A percentile compares a stretch with the other conserved stretches of the same genome.
Evolutionary conservation across 1,140 invertebrate genomes (phyloP).

Genomic region (Phymorhynchus buccinoides): DNA sequence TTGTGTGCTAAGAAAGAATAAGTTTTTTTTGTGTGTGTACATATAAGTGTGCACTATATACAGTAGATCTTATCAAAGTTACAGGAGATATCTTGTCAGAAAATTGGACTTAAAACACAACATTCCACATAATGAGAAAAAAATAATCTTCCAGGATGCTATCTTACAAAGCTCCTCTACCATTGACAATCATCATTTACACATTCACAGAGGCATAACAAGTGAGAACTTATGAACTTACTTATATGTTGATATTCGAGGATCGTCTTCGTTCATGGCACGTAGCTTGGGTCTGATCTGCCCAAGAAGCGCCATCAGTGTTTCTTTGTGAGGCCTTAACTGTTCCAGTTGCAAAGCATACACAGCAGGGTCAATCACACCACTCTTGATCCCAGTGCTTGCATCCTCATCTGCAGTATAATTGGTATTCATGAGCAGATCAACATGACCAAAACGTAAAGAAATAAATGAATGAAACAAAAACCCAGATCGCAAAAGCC

Average conservation of each 20-base stretch:
- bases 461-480: background rate
- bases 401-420: conserved; percentile 31
- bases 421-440: background rate
- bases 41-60: no score
- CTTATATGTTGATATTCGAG: conserved; percentile 69
- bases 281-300: conserved; percentile 60
- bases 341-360: conserved; percentile 61
- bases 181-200: no score
- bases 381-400: conserved; percentile 27
- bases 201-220: no score
- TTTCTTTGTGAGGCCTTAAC: conserved; percentile 59
- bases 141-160: no score
- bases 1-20: no score
- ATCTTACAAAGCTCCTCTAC: no score
- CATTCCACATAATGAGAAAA: no score
- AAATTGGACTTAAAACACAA: no score
- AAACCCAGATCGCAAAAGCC: background rate
- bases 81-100: no score
- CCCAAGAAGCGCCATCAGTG: conserved; percentile 62
- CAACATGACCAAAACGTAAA: background rate
- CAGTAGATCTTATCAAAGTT: no score
- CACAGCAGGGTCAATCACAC: conserved; percentile 60
- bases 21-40: no score
- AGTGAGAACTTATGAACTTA: conserved; percentile 42
- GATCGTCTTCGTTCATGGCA: conserved; percentile 62